These are phyloP conservation scores for Rhagoletis pomonella DNA, from an alignment of 1,140 invertebrate species.

Conservation along the genomic window DNA sequence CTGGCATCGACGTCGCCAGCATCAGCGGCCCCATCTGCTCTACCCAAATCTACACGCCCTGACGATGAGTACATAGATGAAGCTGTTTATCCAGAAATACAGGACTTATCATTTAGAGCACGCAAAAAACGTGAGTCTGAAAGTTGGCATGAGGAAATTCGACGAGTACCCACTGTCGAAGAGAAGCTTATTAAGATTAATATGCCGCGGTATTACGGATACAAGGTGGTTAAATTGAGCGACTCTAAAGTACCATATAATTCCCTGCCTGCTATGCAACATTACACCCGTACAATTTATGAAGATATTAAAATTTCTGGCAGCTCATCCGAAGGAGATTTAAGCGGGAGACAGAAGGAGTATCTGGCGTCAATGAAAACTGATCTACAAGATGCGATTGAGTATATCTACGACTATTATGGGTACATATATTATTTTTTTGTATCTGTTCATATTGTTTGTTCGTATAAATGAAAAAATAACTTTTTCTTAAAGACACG, in stretches of 20 bases:
- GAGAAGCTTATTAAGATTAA: constrained; percentile 88
- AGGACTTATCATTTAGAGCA: constrained; percentile 75
- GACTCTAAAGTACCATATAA: constrained; percentile 81
- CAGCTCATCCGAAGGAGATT: background rate
- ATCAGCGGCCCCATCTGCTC: background rate
- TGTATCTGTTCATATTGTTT: background rate
- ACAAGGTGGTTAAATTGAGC: constrained; percentile 78
- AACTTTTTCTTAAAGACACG: constrained; percentile 33
- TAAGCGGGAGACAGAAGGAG: constrained; percentile 69
- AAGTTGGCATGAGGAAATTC: constrained; percentile 78
- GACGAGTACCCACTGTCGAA: constrained; percentile 82
- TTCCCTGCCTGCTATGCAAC: constrained; percentile 80
- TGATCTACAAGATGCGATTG: constrained; percentile 65
- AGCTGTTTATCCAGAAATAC: constrained; percentile 79
- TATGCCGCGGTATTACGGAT: constrained; percentile 88
- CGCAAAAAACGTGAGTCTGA: constrained; percentile 73
- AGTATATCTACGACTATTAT: constrained; percentile 64
- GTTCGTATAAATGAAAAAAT: too few species aligned
- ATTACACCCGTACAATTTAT: constrained; percentile 83
- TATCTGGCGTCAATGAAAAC: constrained; percentile 62
- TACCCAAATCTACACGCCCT: constrained; percentile 57
- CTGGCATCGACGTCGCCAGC: background rate
- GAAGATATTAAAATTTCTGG: constrained; percentile 68
- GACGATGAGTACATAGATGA: constrained; percentile 73
- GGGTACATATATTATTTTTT: constrained; percentile 57